These are phyloP conservation scores for Ageneiosus marmoratus DNA, from an alignment of 2,113 vertebrate species.

Conservation along the genomic window DNA sequence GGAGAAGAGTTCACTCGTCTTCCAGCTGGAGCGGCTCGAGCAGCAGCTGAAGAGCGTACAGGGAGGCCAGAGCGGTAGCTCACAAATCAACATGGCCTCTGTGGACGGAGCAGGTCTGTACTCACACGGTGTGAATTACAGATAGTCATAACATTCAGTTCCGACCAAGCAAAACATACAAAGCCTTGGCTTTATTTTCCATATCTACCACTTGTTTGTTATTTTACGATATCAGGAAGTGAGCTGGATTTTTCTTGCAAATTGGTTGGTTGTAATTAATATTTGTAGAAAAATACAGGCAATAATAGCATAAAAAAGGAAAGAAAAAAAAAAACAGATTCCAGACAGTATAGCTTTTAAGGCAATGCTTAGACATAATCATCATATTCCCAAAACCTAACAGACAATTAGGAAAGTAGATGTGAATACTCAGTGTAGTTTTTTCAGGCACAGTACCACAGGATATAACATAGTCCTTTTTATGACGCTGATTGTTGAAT, in stretches of 20 bases:
- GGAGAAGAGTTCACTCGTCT: conserved; percentile 91
- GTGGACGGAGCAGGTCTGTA: conserved; percentile 77
- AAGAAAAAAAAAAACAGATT: too few species aligned
- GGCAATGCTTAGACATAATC: too few species aligned
- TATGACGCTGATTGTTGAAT: background rate
- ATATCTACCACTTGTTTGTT: too few species aligned
- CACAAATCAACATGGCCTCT: conserved; percentile 85
- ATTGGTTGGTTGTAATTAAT: background rate
- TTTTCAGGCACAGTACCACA: background rate
- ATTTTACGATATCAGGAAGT: background rate
- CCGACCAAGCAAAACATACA: background rate
- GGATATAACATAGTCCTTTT: background rate
- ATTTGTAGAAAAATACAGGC: background rate
- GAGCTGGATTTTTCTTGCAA: background rate
- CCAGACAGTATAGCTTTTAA: too few species aligned
- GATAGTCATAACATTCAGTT: background rate
- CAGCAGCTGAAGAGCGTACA: conserved; percentile 85
- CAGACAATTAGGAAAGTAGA: background rate
- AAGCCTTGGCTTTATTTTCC: background rate
- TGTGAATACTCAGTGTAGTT: background rate
- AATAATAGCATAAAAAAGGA: too few species aligned
- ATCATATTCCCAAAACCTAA: background rate
- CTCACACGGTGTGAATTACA: background rate
- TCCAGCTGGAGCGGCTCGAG: conserved; percentile 92
- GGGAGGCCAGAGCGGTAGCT: conserved; percentile 71